Conservation (phyloP, 2,797 vertebrate genomes). For the Harpagifer antarcticus region DNA sequence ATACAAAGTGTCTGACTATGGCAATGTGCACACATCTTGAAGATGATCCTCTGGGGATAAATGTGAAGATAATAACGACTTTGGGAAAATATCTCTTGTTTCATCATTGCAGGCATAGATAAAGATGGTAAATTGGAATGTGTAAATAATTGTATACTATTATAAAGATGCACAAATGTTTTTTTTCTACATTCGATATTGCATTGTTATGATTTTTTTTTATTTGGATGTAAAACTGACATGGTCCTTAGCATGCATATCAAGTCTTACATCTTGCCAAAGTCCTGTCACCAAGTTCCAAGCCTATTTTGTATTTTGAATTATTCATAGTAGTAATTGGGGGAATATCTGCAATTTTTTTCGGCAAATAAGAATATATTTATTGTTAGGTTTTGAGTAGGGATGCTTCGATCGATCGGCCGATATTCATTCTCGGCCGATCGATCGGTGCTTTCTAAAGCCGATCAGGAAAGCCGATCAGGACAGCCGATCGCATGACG, state of each 20-base stretch:
- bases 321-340: background rate
- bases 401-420: too few relatives aligned
- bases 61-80: background rate
- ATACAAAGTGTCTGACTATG: background rate
- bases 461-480: too few relatives aligned
- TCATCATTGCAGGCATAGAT: background rate
- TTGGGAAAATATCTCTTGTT: background rate
- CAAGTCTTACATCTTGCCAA: background rate
- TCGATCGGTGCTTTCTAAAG: too few relatives aligned
- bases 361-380: conserved; percentile 4
- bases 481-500: too few relatives aligned
- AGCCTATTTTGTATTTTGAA: conserved; percentile 12
- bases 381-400: background rate
- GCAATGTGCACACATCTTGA: conserved; percentile 9
- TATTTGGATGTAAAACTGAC: conserved; percentile 18
- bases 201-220: background rate
- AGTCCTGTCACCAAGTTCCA: background rate
- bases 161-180: conserved; percentile 1
- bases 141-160: conserved; percentile 33
- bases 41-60: background rate
- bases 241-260: background rate
- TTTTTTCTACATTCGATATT: conserved; percentile 39
- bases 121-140: conserved; percentile 19
- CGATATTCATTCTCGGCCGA: too few relatives aligned
- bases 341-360: background rate